Evolutionary conservation across 2,888 invertebrate species (phyloP).

Genomic region (Amiota mariae): DNA sequence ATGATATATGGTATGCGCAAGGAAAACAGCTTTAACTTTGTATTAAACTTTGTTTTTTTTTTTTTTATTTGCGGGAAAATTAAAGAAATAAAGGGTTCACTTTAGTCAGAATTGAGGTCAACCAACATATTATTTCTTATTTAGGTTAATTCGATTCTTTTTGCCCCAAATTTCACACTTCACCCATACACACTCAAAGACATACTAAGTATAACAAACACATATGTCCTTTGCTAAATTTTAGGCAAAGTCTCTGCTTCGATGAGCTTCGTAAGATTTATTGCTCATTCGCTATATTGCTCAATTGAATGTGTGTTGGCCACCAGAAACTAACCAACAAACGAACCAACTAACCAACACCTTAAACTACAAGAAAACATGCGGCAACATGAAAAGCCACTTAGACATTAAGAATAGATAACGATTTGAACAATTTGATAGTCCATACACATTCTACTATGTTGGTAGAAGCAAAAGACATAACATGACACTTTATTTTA

Average conservation of each 20-base stretch:
- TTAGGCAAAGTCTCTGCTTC: slow-evolving; percentile 37
- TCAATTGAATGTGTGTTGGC: slow-evolving; percentile 1
- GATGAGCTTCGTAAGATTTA: slow-evolving; percentile 50
- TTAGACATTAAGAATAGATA: slow-evolving; percentile 39
- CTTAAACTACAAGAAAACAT: slow-evolving; percentile 54
- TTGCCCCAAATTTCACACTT: slow-evolving; percentile 25
- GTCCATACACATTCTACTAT: too few relatives aligned
- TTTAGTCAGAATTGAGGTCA: too few relatives aligned
- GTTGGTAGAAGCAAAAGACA: too few relatives aligned
- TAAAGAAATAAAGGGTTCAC: too few relatives aligned
- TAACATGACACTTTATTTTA: too few relatives aligned
- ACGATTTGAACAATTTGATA: not conserved
- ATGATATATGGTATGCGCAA: too few relatives aligned
- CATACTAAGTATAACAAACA: too few relatives aligned
- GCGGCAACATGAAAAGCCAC: slow-evolving; percentile 60
- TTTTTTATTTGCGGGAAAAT: too few relatives aligned
- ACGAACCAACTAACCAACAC: slow-evolving; percentile 31
- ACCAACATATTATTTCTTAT: not conserved
- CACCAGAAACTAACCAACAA: too few relatives aligned
- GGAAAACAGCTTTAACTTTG: too few relatives aligned
- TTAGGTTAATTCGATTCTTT: slow-evolving; percentile 40
- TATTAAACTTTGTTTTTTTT: too few relatives aligned
- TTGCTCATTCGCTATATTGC: slow-evolving; percentile 33
- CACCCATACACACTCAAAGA: too few relatives aligned
- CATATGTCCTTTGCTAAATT: slow-evolving; percentile 34